Conservation (phyloP, 2,888 invertebrate species). For the Masnerella sp. region DNA sequence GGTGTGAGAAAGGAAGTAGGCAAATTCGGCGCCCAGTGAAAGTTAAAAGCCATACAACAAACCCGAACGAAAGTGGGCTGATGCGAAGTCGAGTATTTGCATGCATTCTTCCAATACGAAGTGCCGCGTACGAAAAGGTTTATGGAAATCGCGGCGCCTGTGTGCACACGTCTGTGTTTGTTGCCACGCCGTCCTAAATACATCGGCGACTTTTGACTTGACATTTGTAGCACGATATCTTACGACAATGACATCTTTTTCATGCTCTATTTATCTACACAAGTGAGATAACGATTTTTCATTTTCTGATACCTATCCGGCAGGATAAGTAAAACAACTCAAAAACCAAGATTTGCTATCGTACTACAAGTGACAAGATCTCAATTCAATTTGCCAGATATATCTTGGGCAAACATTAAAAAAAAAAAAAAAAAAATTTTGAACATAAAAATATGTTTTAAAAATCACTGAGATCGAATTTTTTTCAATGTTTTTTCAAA, state of each 20-base stretch:
- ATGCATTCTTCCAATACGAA: conserved; percentile 42
- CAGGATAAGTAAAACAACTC: conserved; percentile 16
- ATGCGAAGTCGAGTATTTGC: conserved; percentile 40
- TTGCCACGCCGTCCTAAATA: conserved; percentile 14
- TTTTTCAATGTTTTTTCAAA: no score
- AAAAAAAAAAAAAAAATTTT: no score
- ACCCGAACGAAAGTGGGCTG: conserved; percentile 32
- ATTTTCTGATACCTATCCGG: conserved; percentile 37
- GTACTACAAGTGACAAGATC: no score
- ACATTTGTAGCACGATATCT: conserved; percentile 39
- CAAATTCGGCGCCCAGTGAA: conserved; percentile 31
- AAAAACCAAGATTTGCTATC: neutral
- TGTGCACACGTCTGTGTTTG: conserved; percentile 12
- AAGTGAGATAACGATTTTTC: conserved; percentile 32
- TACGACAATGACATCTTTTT: conserved; percentile 32
- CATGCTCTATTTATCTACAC: conserved; percentile 31
- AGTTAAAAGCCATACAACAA: conserved; percentile 46
- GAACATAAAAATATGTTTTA: no score
- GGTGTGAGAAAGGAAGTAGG: conserved; percentile 18
- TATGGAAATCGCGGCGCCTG: conserved; percentile 31
- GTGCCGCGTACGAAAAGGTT: conserved; percentile 26
- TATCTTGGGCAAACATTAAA: no score
- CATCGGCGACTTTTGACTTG: conserved; percentile 36
- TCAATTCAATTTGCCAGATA: no score
- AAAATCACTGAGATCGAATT: no score